Evolutionary conservation across 2,888 invertebrate genomes (phyloP), one percentile per base, ranked within the genome.

Genomic region (Lottia scabra): DNA sequence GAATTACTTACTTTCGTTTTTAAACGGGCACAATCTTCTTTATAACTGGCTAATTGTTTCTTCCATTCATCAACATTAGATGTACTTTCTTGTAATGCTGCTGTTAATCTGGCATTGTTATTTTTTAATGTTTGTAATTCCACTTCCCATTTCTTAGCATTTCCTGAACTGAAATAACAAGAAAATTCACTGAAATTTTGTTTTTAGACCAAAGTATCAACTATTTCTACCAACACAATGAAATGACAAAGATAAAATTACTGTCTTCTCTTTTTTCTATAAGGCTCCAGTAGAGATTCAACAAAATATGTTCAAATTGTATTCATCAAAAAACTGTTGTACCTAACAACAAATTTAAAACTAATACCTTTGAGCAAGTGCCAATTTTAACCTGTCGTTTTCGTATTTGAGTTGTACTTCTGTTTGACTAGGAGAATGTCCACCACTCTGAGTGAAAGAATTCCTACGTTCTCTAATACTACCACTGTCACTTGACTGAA

Each of bases 21-120:
- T 80, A 90, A 84, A 68, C 87, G 83, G 23, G 84, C 81, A 75
- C 88, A 90, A 75, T 91, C 91, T 68, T 90, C 91, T 80, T 90
- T 90, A 81, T 91, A 90, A 19, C 88, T 86, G 84, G 97, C 97
- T 83, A 98, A 92, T 89, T 98, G 98, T 77, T 97, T 93, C 90
- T 98, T 98, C 98, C 98, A 98, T 90, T 98, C 98, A 88, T 98
- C 98, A 43, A 98, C 98, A 90, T 98, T 98, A 73, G 98, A 96
- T 45, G 98, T 98, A 87, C 96, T 97, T 85, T 95, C 94, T 90
- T 98, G 98, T 73, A 98, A 92, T 23, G 98, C 98, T 83, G 96
- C 96, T 8, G 98, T 98, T 86, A 99, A 92, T 79, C 98, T 93
- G 46, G 96, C 93, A 90, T 98, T 99, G 91, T 98, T 98, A 88